Evolutionary conservation across 1,140 invertebrate genomes (phyloP), one percentile per base, ranked within the genome.

Genomic region (Carcinoscorpius rotundicauda): DNA sequence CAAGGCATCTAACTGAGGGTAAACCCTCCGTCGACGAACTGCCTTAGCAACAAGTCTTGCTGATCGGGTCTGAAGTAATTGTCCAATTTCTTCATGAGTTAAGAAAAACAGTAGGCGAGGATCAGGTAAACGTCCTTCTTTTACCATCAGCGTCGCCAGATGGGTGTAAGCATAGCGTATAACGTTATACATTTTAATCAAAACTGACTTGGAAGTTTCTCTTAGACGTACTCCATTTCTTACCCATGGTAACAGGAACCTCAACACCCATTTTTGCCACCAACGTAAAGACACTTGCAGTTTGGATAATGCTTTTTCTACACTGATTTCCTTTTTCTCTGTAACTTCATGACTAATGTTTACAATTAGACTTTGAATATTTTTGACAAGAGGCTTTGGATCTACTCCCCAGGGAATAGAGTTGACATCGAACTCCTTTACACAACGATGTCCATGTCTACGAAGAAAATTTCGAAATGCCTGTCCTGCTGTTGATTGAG

Each of bases 71-170:
- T 75, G 58, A 3, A 89, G 75, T 0, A 89, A 76, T 58, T 77
- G 70, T 9, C 76, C 75, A 9, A 91, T 79, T 76, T 92, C 89
- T 53, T 79, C 68, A 52, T 83, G 76, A 4, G 84, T 85, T 58
- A 92, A 78, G 75, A 82, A 87, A 73, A 83, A 89, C 51, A 91
- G 75, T 0, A 91, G 75, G 49, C 86, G 80, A 10, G 73, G 70
- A 61, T 84, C 79, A 0, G 87, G 87, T 10, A 93, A 68, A 10
- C 80, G 76, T 68, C 84, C 85, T 67, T 85, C 79, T 6, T 73
- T 68, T 0, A 82, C 78, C 76, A 91, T 78, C 49, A 83, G 68
- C 11, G 77, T 69, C 0, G 80, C 85, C 4, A 91, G 73, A 57
- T 76, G 73, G 52, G 78, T 75, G 67, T 83, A 85, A 1, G 82